Base-by-base conservation (phyloP, 2,113 vertebrate genomes). In the Menura novaehollandiae region DNA sequence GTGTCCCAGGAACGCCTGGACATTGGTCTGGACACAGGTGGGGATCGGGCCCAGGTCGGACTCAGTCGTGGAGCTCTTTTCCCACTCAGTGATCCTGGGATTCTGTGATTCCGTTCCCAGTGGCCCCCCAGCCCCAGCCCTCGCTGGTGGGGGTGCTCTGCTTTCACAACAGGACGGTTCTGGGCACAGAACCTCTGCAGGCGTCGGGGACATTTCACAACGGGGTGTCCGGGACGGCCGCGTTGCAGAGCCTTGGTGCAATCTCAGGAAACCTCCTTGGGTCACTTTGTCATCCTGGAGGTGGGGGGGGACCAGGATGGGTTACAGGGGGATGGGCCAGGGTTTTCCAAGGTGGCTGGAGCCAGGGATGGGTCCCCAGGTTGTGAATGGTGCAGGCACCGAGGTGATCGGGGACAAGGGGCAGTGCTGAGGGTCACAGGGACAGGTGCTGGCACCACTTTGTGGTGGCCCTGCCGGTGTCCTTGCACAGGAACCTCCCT, bases 381-480 rank as follows among this genome's bases (percentile, higher is more conserved):
- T 20, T 20, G 62, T 22, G 32, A 46, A n/a, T 11, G 13, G 7
- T 3, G 20, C 17, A 5, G 51, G 6, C n/a, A 13, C 28, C 3
- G 4, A 39, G 18, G 35, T 37, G 60, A 10, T 19, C 22, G 3
- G 20, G 22, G 39, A 60, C 8, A 16, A 23, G 10, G 32, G 35
- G 5, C 18, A 6, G 18, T 0, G 4, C 33, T 46, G 35, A 9
- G 56, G 66, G 56, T 17, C 37, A 16, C n/a, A 5, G 53, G 44
- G 66, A 33, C 5, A 0, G 1, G 13, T 0, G 11, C 6, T 64
- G 46, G 44, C 35, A 51, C 49, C 23, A 0, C 18, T 46, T 6
- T 16, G 19, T 37, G 15, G 52, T 44, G 37, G 77, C 39, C 56
- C 67, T 46, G 19, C 47, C 33, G 39, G 15, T 66, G 11, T 15